Conservation (phyloP, 2,797 vertebrate species). For the Brachyrhaphis roseni region DNA sequence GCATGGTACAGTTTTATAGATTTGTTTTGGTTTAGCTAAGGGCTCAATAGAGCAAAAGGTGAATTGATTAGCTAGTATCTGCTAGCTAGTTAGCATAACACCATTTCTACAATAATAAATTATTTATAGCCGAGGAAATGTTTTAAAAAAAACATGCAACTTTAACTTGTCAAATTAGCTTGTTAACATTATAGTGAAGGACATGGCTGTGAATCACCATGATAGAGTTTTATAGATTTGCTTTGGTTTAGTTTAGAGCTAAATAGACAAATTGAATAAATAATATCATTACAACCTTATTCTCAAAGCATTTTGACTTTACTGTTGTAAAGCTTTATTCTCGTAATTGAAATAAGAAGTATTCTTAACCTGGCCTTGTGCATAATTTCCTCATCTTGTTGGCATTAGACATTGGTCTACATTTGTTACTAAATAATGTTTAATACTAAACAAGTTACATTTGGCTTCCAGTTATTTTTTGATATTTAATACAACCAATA, state of each 20-base stretch:
- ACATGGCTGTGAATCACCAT: neutral
- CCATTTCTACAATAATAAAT: neutral
- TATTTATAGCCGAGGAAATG: neutral
- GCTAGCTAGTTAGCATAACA: neutral
- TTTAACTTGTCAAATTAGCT: neutral
- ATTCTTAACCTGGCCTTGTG: no score
- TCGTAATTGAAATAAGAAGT: no score
- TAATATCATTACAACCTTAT: neutral
- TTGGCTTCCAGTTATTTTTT: neutral
- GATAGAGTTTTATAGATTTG: neutral
- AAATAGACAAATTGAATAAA: neutral
- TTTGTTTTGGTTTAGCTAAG: neutral
- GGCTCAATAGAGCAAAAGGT: neutral
- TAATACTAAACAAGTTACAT: neutral
- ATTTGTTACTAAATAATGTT: neutral
- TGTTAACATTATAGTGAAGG: neutral
- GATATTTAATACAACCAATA: neutral
- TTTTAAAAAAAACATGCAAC: neutral
- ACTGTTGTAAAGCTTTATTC: no score
- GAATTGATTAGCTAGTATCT: neutral
- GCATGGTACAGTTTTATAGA: neutral
- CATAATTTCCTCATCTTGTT: neutral
- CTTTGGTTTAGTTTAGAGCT: neutral
- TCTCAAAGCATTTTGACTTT: no score
- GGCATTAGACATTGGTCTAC: neutral